Evolutionary conservation across 2,113 vertebrate species (phyloP), one percentile per base, ranked within the genome.

Genomic region (Lanius ludovicianus): DNA sequence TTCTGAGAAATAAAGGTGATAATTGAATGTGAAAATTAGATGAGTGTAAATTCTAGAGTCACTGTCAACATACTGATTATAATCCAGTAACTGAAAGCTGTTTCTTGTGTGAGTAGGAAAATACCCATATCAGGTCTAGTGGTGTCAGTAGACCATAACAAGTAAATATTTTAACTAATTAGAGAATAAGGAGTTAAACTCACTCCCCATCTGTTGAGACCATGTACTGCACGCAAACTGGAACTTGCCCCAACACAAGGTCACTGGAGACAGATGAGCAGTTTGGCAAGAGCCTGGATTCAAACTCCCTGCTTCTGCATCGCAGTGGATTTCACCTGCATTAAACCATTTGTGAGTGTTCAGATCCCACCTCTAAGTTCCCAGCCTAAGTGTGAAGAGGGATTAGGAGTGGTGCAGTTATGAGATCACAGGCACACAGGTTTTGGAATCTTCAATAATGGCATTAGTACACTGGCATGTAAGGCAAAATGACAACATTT

Each of bases 381-480:
- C 18, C 25, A 62, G 28, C 10, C 13, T 13, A 53, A 87, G 17
- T 25, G 25, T 52, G 59, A 71, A 30, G 44, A 69, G 33, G 13
- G 13, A 47, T 60, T 60, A 53, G 20, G 22, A 63, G 62, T 12
- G 9, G 8, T 70, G 16, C 23, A 63, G 30, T 87, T 84, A 60
- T 37, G n/a, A 75, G 44, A 13, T 49, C 25, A n/a, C 2, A 37
- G 15, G 18, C 21, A 81, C 13, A 41, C 2, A 28, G 1, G 1
- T 39, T 83, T 71, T 42, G 2, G 19, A 35, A 63, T 63, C 37
- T 23, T 60, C 33, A 41, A 12, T 25, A 57, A 31, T 28, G 10
- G 7, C 46, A 65, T 74, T 41, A 44, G 25, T 10, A 49, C 11
- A 9, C 1, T 2, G 0, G 2, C 53, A 16, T 0, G 0, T 70